These are phyloP conservation scores for Oscheius sp. DNA, from an alignment of 2,888 invertebrate species.

Conservation along the genomic window DNA sequence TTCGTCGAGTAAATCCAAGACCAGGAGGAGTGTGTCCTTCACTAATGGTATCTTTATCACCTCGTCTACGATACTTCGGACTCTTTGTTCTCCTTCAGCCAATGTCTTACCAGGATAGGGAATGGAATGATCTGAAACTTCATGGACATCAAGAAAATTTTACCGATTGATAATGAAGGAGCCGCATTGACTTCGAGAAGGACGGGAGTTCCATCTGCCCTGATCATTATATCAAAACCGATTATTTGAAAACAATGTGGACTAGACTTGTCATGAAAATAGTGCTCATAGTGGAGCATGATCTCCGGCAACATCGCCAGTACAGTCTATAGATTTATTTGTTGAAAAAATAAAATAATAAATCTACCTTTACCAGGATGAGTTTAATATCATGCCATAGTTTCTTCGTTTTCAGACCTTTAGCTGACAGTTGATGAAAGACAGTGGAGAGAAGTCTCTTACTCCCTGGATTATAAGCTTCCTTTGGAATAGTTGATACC, in stretches of 20 bases:
- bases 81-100: constrained; percentile 57
- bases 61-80: constrained; percentile 67
- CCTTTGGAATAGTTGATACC: constrained; percentile 38
- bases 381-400: constrained; percentile 73
- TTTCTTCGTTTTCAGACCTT: constrained; percentile 71
- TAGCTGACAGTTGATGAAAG: constrained; percentile 69
- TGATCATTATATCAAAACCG: constrained; percentile 74
- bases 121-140: constrained; percentile 53
- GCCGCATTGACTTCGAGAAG: constrained; percentile 74
- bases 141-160: no score
- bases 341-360: no score
- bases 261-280: constrained; percentile 65
- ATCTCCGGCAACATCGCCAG: constrained; percentile 73
- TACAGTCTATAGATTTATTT: no score
- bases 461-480: constrained; percentile 68
- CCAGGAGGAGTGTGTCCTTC: constrained; percentile 72
- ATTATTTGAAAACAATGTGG: constrained; percentile 74
- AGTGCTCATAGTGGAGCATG: constrained; percentile 71
- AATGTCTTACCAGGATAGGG: constrained; percentile 42
- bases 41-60: constrained; percentile 73
- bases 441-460: constrained; percentile 73
- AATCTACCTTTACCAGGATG: constrained; percentile 71
- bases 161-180: constrained; percentile 73
- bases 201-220: constrained; percentile 72
- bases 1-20: constrained; percentile 68